Evolutionary conservation across 2,113 vertebrate species (phyloP), one percentile per base, ranked within the genome.

Genomic region (Pycnonotus jocosus): DNA sequence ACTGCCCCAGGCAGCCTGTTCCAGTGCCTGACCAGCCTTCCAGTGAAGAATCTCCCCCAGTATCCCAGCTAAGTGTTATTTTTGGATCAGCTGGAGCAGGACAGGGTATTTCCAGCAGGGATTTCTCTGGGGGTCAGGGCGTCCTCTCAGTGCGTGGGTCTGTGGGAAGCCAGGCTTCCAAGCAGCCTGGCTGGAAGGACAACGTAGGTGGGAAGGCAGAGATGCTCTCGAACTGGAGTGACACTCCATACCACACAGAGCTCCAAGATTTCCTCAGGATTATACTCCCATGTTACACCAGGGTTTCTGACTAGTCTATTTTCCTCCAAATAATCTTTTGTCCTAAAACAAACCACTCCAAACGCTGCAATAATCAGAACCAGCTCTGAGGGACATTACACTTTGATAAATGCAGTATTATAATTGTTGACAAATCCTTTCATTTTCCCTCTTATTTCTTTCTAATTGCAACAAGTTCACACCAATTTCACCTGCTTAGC

Each of bases 341-440:
- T 78, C 76, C 69, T 64, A 79, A 79, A 93, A 89, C 66, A 96
- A 94, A 78, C 48, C 69, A 38, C 80, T 96, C 79, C 61, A 71
- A 84, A 38, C 71, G 25, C 74, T 90, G 81, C 88, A 83, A 48
- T 35, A 72, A 84, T 48, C 81, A 86, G 65, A 79, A 93, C 48
- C 69, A 84, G 40, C 58, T 80, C 27, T 5, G 28, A 60, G 68
- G 76, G 35, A 82, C 33, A 50, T 64, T 37, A 25, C 2, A 6
- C 54, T 64, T 70, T 42, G 12, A 88, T 40, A 92, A 96, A 87
- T 1, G 7, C 35, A 38, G 58, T 1, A 0, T 23, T 78, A 25
- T 71, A 93, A 81, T 92, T 87, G 70, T 33, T 45, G 68, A 91
- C 57, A 81, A 88, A 93, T 78, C 38, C 58, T 79, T 88, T 57